These are phyloP conservation scores for Okamejei kenojei DNA, from an alignment of 2,797 vertebrate genomes.

Conservation along the genomic window DNA sequence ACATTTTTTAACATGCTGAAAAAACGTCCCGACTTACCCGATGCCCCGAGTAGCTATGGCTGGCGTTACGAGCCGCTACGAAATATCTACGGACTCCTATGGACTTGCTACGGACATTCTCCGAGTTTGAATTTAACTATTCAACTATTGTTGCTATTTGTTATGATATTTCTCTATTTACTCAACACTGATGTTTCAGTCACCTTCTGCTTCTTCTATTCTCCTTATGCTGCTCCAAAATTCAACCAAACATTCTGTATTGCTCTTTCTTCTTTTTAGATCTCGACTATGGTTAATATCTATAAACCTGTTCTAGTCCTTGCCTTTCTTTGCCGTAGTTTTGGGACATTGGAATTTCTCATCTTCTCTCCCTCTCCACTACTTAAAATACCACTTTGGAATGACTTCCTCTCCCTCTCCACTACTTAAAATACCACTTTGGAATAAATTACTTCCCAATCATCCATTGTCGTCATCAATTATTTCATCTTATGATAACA, in stretches of 20 bases:
- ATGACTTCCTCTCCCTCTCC: neutral
- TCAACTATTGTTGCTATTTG: neutral
- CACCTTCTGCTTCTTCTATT: neutral
- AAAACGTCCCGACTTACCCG: no score
- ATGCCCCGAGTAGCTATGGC: no score
- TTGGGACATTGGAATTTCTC: neutral
- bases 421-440: neutral
- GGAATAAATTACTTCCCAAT: neutral
- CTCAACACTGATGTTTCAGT: neutral
- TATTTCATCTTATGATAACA: neutral
- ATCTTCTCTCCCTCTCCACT: neutral
- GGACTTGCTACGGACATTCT: no score
- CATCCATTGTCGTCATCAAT: neutral
- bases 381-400: neutral
- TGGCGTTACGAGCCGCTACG: no score
- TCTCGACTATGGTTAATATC: neutral
- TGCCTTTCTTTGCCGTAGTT: neutral
- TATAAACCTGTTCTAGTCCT: neutral
- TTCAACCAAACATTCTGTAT: neutral
- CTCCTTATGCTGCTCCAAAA: neutral
- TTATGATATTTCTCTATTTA: neutral
- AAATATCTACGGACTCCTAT: no score
- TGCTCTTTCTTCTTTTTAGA: neutral
- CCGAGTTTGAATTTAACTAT: no score
- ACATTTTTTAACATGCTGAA: no score